Conservation (phyloP, 2,797 vertebrate species). For the Cossypha heuglini region DNA sequence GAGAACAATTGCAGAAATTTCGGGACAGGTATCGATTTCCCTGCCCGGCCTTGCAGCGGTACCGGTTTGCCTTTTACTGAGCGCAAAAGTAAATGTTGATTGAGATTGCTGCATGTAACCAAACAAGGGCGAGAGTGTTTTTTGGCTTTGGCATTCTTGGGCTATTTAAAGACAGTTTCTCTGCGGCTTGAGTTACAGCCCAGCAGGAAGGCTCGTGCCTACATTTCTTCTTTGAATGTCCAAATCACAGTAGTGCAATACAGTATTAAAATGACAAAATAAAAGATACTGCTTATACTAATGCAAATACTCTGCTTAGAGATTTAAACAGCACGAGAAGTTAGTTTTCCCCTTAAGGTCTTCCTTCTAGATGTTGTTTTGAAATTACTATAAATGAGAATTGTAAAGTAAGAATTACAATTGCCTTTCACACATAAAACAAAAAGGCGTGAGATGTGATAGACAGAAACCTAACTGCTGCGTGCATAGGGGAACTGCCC, state of each 20-base stretch:
- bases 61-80: slow-evolving; percentile 26
- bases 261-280: background rate
- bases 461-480: background rate
- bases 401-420: background rate
- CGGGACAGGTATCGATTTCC: slow-evolving; percentile 17
- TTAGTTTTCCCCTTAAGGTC: background rate
- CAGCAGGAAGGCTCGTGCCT: background rate
- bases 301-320: background rate
- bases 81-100: slow-evolving; percentile 53
- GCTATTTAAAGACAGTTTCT: background rate
- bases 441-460: background rate
- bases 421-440: background rate
- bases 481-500: background rate
- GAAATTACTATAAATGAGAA: background rate
- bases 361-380: background rate
- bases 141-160: background rate
- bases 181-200: background rate
- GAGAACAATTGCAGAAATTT: background rate
- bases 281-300: rapidly evolving
- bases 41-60: background rate
- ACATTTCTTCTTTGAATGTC: background rate
- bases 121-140: background rate
- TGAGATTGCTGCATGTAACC: slow-evolving; percentile 33
- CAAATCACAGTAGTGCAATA: background rate
- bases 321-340: background rate